A percentile compares a stretch with the other conserved stretches of the same genome.
phyloP scores from a whole-genome alignment of 2,113 vertebrate species.

The Diphyllodes magnificus region DNA sequence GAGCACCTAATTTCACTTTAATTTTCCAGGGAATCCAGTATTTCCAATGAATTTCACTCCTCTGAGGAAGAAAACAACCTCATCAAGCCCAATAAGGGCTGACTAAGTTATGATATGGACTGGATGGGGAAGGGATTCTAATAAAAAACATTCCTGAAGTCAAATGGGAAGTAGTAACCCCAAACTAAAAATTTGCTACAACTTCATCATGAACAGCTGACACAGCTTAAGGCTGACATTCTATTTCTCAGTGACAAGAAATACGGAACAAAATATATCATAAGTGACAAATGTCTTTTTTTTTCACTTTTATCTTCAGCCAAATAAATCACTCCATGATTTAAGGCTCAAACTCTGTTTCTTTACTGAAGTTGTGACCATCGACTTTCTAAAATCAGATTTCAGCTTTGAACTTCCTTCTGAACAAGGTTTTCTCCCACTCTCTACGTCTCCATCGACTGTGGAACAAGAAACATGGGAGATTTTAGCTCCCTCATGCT shows the following conservation, averaged over 20 bases:
- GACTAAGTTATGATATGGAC: neutral
- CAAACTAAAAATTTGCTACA: neutral
- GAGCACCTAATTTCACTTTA: neutral
- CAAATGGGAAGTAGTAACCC: neutral
- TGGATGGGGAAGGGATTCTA: neutral
- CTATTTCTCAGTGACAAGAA: neutral
- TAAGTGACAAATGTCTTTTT: neutral
- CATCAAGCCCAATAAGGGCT: neutral
- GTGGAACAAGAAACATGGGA: neutral
- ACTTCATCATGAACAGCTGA: neutral
- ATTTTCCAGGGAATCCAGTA: neutral
- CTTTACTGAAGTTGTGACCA: neutral
- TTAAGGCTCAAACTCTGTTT: neutral
- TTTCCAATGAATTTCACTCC: neutral
- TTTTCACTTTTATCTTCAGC: neutral
- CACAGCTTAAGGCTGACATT: neutral
- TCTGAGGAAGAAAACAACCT: neutral
- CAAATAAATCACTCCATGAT: neutral
- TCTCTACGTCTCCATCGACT: neutral
- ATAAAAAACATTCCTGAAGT: neutral
- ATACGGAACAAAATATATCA: neutral
- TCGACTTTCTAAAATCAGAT: neutral
- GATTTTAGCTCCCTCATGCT: neutral
- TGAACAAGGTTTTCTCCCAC: neutral
- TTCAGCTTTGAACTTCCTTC: neutral